Conservation (phyloP, 1,140 invertebrate genomes). For the Listronotus bonariensis region DNA sequence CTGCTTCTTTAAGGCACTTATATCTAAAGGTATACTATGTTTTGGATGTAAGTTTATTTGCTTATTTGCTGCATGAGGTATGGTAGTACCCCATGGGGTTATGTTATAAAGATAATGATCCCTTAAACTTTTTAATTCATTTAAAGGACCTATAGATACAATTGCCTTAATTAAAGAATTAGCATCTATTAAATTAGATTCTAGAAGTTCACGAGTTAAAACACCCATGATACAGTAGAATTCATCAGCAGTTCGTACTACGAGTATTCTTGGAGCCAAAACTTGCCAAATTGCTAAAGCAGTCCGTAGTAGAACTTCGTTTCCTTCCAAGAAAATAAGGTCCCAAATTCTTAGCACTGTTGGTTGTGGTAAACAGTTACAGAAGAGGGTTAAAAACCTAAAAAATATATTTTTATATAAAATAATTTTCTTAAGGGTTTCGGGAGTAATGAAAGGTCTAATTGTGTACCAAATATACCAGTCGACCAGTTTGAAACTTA, state of each 20-base stretch:
- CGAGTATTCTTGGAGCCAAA: slow-evolving; percentile 84
- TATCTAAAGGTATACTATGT: slow-evolving; percentile 83
- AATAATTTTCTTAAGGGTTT: too few species aligned
- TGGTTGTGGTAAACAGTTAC: slow-evolving; percentile 91
- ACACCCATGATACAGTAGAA: slow-evolving; percentile 97
- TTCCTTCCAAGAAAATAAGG: slow-evolving; percentile 93
- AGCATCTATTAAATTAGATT: slow-evolving; percentile 79
- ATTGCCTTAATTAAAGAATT: slow-evolving; percentile 86
- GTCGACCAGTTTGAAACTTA: too few species aligned
- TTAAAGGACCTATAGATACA: slow-evolving; percentile 81
- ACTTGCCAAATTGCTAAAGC: slow-evolving; percentile 94
- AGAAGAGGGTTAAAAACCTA: slow-evolving; percentile 91
- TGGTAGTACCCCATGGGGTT: slow-evolving; percentile 71
- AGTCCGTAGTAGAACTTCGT: slow-evolving; percentile 88
- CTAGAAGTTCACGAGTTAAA: slow-evolving; percentile 86
- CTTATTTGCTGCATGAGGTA: slow-evolving; percentile 53
- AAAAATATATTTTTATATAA: background rate
- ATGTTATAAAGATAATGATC: slow-evolving; percentile 85
- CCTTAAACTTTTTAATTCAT: slow-evolving; percentile 80
- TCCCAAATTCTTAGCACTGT: slow-evolving; percentile 94
- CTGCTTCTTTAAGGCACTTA: slow-evolving; percentile 89
- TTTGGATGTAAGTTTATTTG: slow-evolving; percentile 49
- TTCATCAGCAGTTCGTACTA: slow-evolving; percentile 88
- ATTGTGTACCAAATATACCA: too few species aligned
- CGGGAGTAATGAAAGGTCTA: background rate